phyloP scores from a whole-genome alignment of 1,140 invertebrate genomes.

The Drosophila pseudoobscura region DNA sequence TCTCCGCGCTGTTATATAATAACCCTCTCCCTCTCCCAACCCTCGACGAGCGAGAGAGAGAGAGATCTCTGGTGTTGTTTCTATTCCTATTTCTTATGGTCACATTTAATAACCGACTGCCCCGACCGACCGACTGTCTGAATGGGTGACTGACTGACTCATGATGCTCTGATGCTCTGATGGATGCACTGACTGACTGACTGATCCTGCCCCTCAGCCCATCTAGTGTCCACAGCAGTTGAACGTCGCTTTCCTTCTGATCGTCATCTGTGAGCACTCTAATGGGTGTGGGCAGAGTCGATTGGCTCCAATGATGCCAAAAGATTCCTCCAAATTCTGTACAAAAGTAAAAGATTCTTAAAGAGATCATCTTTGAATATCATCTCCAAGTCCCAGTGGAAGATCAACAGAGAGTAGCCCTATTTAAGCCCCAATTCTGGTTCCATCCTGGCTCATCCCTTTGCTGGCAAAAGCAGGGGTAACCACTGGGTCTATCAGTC shows the following conservation, averaged over 20 bases:
- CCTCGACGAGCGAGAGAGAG: no score
- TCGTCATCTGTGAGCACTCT: constrained; percentile 8
- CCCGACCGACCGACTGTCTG: constrained; percentile 42
- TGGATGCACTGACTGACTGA: constrained; percentile 43
- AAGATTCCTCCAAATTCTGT: no score
- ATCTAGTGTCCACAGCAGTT: neutral
- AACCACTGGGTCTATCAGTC: neutral
- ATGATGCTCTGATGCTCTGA: constrained; percentile 35
- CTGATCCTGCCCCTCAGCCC: constrained; percentile 15
- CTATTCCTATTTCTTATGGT: constrained; percentile 45
- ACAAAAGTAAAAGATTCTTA: no score
- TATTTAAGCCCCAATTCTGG: no score
- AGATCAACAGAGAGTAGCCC: no score
- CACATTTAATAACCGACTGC: constrained; percentile 74
- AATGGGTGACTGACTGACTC: constrained; percentile 49
- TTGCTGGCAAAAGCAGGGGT: no score
- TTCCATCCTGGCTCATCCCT: no score
- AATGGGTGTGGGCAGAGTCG: neutral
- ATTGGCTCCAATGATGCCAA: neutral
- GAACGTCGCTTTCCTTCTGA: constrained; percentile 40
- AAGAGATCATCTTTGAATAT: no score
- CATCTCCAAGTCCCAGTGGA: no score
- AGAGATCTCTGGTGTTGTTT: constrained; percentile 18
- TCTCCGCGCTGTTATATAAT: constrained; percentile 62
- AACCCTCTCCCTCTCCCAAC: constrained; percentile 21